Base-by-base conservation (phyloP, 1,140 invertebrate species). In the Eriosoma lanigerum region DNA sequence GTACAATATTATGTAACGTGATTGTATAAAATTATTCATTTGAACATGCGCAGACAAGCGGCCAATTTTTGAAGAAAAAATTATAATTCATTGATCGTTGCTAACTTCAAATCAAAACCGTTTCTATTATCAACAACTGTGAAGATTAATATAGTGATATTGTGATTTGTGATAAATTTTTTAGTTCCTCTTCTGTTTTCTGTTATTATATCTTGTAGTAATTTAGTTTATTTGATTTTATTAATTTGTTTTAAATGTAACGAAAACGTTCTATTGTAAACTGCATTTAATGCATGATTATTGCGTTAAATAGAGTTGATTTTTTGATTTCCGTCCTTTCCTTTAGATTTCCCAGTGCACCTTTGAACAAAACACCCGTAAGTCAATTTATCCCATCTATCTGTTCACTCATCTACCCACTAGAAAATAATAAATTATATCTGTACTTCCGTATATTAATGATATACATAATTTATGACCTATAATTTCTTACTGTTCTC, bases 281-380 rank as follows among this genome's bases (percentile, higher is more conserved):
- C 26, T 52, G 15, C 0, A 48, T 15, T 50, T 10, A 4, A 29
- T 29, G 24, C 12, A 9, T 58, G 24, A 9, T 26, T 58, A 15
- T 38, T 17, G 72, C n/a, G 38, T 76, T 58, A 56, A 76, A 17
- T 38, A 19, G 13, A 56, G 29, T 38, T n/a, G 72, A 13, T 1
- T 21, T 44, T 8, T 58, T 38, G 29, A 32, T 76, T 76, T 32
- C 72, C 52, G 72, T 52, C 72, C 72, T 76, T 76, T 56, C 52
- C 52, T 58, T 32, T 76, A 56, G 44, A 76, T 76, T 44, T 44
- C 32, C 32, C 8, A 15, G 44, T 29, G 52, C 38, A 76, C 72
- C 72, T 58, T 76, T 76, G 72, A 76, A 21, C 52, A 76, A 58
- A 76, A 58, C 72, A 58, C 52, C 72, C 72, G 72, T 76, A 76